phyloP scores from a whole-genome alignment of 2,888 invertebrate species.

The Itoplectis maculator region DNA sequence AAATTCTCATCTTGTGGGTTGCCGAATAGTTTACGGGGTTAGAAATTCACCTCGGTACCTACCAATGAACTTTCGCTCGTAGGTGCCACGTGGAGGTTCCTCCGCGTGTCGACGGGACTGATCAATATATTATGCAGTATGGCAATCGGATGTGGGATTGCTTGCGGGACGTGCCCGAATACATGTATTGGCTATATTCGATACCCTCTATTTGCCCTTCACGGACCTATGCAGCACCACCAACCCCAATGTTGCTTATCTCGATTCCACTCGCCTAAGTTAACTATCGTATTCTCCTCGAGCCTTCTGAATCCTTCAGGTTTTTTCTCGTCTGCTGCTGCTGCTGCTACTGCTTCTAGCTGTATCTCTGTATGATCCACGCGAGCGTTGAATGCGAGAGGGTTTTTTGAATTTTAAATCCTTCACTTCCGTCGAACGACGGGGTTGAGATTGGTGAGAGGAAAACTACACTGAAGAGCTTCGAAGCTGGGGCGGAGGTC shows the following conservation, averaged over 20 bases:
- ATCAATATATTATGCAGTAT: conserved; percentile 44
- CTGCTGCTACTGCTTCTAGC: not conserved
- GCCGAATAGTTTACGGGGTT: not conserved
- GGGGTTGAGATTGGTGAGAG: conserved; percentile 40
- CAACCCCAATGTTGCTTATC: conserved; percentile 38
- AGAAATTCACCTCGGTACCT: not conserved
- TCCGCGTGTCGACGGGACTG: not conserved
- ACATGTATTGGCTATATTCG: conserved; percentile 46
- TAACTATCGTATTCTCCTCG: conserved; percentile 33
- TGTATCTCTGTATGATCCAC: not conserved
- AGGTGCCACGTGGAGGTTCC: not conserved
- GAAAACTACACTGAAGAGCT: conserved; percentile 21
- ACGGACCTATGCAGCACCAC: too few relatives aligned
- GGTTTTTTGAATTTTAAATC: conserved; percentile 63
- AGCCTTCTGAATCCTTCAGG: not conserved
- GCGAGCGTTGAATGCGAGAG: conserved; percentile 1
- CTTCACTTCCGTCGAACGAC: conserved; percentile 19
- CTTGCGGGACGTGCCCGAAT: conserved; percentile 30
- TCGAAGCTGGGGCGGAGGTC: not conserved
- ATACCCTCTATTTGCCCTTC: conserved; percentile 38
- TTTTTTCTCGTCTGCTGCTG: not conserved
- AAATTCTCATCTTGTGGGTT: too few relatives aligned
- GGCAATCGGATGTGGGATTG: conserved; percentile 47
- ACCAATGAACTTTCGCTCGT: not conserved
- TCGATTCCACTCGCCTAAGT: conserved; percentile 22